Evolutionary conservation across 2,113 vertebrate species (phyloP).

Genomic region (Cynocephalus volans): DNA sequence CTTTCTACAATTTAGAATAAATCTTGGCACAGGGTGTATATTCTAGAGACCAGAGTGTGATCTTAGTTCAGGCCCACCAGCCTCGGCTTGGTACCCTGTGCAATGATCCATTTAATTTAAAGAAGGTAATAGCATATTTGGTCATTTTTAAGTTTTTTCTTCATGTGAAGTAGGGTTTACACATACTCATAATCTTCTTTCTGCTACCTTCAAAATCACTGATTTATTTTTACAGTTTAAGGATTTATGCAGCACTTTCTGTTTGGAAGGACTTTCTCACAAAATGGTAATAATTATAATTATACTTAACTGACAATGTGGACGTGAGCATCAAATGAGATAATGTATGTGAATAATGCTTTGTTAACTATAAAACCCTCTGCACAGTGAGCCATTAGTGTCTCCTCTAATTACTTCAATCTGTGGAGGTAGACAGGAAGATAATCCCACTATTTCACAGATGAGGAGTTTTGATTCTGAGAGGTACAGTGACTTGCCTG

Average conservation of each 20-base stretch:
- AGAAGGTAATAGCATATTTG: background rate
- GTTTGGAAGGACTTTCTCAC: slow-evolving; percentile 4
- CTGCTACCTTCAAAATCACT: background rate
- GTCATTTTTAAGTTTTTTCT: background rate
- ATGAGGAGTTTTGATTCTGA: background rate
- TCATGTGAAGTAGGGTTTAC: background rate
- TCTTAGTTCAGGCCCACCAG: background rate
- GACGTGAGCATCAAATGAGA: background rate
- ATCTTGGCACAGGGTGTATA: background rate
- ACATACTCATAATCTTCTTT: background rate
- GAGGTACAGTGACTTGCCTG: background rate
- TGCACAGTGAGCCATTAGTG: background rate
- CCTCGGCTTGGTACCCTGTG: background rate
- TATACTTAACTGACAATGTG: background rate
- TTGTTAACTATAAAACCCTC: slow-evolving; percentile 18
- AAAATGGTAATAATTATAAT: slow-evolving; percentile 51
- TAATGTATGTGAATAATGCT: background rate
- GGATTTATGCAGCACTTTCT: background rate
- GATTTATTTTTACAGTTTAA: background rate
- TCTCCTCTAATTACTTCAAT: background rate
- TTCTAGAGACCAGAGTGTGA: background rate
- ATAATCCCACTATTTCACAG: background rate
- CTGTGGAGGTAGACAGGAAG: background rate
- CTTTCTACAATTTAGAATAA: background rate
- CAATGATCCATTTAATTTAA: slow-evolving; percentile 21